Conservation (phyloP, 2,797 vertebrate species). For the Pangasius krempfi region DNA sequence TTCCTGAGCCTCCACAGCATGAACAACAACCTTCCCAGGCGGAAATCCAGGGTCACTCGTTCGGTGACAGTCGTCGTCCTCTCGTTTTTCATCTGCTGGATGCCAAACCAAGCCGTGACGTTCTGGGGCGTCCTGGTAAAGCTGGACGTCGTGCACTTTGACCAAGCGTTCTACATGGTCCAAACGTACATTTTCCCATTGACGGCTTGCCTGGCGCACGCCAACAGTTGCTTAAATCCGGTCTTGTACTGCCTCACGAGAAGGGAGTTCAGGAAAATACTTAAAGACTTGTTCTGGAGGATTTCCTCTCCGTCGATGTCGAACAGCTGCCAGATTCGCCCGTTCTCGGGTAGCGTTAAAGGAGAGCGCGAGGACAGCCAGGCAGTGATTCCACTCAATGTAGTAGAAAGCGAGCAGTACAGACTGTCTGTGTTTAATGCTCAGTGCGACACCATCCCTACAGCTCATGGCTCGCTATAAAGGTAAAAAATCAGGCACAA, state of each 20-base stretch:
- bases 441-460: constrained; percentile 49
- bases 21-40: constrained; percentile 70
- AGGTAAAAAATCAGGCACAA: not conserved
- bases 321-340: constrained; percentile 65
- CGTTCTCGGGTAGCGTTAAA: constrained; percentile 66
- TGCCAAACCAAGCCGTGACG: constrained; percentile 72
- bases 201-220: constrained; percentile 73
- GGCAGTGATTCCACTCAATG: constrained; percentile 65
- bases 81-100: constrained; percentile 73
- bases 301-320: constrained; percentile 67
- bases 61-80: constrained; percentile 73
- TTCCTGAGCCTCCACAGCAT: constrained; percentile 71
- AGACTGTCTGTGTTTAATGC: constrained; percentile 62
- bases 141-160: constrained; percentile 71
- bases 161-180: constrained; percentile 68
- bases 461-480: not conserved
- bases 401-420: constrained; percentile 69
- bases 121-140: constrained; percentile 77
- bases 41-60: constrained; percentile 69
- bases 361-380: constrained; percentile 66
- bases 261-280: constrained; percentile 72
- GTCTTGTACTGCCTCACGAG: constrained; percentile 76
- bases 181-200: constrained; percentile 75
- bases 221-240: constrained; percentile 77
- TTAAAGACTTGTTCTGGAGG: constrained; percentile 76